Evolutionary conservation across 2,113 vertebrate genomes (phyloP).

Genomic region (Gasterosteus aculeatus): DNA sequence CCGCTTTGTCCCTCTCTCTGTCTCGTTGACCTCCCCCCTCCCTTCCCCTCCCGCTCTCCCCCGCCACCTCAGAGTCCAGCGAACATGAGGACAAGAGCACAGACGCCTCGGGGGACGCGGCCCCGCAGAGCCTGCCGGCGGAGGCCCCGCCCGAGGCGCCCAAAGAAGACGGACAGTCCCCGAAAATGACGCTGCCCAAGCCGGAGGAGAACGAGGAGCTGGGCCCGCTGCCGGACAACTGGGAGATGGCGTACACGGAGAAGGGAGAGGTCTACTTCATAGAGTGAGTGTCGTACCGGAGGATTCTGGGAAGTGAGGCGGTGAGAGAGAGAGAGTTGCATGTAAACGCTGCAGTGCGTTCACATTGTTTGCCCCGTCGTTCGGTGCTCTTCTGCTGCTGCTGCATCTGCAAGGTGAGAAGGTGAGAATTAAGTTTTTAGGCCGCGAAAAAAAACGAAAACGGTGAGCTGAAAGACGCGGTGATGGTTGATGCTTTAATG

Average conservation of each 20-base stretch:
- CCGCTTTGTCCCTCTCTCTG: conserved; percentile 52
- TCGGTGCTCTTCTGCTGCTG: too few relatives aligned
- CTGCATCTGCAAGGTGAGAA: too few relatives aligned
- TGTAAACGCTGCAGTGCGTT: too few relatives aligned
- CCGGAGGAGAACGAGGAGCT: conserved; percentile 90
- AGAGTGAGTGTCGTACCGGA: conserved; percentile 86
- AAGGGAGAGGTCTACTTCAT: conserved; percentile 99
- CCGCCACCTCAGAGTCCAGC: conserved; percentile 88
- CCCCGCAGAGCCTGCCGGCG: conserved; percentile 81
- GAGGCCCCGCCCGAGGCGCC: conserved; percentile 83
- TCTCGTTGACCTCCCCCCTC: conserved; percentile 52
- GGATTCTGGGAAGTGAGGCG: not conserved
- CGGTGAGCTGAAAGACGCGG: not conserved
- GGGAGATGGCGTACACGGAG: conserved; percentile 99
- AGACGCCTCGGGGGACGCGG: conserved; percentile 86
- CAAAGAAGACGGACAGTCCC: conserved; percentile 86
- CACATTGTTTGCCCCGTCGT: too few relatives aligned
- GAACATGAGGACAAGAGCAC: conserved; percentile 95
- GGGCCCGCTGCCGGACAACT: conserved; percentile 94
- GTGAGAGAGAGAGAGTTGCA: not conserved
- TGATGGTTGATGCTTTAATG: not conserved
- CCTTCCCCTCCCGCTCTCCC: conserved; percentile 16
- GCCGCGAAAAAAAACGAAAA: not conserved
- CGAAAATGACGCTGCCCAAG: conserved; percentile 80
- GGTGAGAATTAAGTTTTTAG: not conserved